Base-by-base conservation (phyloP, 1,140 invertebrate genomes). In the Caenorhabditis inopinata region DNA sequence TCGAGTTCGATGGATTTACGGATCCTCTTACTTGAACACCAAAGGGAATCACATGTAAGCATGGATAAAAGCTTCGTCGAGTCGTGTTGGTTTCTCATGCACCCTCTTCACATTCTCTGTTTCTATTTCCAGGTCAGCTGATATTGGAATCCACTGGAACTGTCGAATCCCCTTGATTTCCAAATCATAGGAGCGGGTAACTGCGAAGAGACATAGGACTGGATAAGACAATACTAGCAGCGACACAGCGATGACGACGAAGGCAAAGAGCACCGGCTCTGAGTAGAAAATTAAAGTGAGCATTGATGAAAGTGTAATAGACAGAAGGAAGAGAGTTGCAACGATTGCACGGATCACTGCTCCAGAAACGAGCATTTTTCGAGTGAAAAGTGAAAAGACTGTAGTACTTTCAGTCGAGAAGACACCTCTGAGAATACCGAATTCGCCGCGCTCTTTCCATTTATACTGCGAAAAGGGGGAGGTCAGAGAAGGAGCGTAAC, bases 391-490 rank as follows among this genome's bases (percentile, higher is more conserved):
- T n/a, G n/a, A n/a, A n/a, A 48, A 48, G 16, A n/a, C 21, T 6
- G 38, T 42, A 42, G 38, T 5, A 42, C 16, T 48, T 48, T 48
- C 47, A 48, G 47, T 48, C 14, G n/a, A 48, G 42, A 48, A 48
- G 16, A 18, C 21, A 6, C 21, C 47, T 48, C 16, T 18, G 14
- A 48, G 47, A 48, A 48, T 53, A 53, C 49, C 23, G 49, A 53
- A 53, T 53, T 38, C 25, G 11, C 16, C 1, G 11, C 32, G 25
- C 25, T 21, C 25, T 21, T 27, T 68, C 16, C 9, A 32, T 68
- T 68, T 68, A 68, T 68, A 68, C 58, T 68, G 58, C 32, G 58
- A 68, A 68, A 42, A 42, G 58, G 4, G 58, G 58, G 58, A 68
- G 58, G 58, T 9, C 16, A 68, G 14, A 5, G 38, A 42, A 7